These are phyloP conservation scores for Phymastichus coffea DNA, from an alignment of 1,140 invertebrate genomes.

Conservation along the genomic window DNA sequence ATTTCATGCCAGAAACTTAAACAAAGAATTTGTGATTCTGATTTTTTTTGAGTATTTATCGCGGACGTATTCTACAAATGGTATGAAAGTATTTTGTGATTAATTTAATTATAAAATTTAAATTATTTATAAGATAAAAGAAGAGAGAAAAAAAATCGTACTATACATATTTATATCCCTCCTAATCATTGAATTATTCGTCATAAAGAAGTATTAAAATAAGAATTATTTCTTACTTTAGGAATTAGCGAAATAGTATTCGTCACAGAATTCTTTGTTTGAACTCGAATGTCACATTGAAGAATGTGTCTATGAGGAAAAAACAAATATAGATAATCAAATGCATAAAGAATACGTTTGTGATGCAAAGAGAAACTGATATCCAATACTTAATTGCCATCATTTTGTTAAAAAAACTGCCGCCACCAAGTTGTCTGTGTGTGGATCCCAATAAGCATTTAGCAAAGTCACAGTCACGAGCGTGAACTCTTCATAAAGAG, in stretches of 20 bases:
- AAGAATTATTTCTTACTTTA: neutral
- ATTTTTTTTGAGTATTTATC: neutral
- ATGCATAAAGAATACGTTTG: neutral
- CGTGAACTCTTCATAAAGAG: neutral
- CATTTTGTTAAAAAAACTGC: conserved; percentile 3
- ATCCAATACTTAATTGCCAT: neutral
- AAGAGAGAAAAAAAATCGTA: neutral
- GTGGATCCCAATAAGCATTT: neutral
- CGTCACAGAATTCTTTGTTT: conserved; percentile 7
- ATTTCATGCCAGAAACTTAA: neutral
- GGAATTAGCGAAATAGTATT: neutral
- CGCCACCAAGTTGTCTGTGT: conserved; percentile 2
- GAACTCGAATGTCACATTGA: neutral
- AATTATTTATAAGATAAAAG: too few relatives aligned
- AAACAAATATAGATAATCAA: neutral
- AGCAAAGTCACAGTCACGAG: conserved; percentile 5
- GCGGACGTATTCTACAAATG: neutral
- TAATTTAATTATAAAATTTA: conserved; percentile 12
- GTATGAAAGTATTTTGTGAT: neutral
- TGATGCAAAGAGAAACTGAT: conserved; percentile 4
- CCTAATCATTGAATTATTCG: neutral
- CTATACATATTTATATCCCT: neutral
- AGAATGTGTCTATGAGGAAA: neutral
- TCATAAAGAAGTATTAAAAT: neutral
- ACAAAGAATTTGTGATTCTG: conserved; percentile 19